phyloP scores from a whole-genome alignment of 2,888 invertebrate genomes.

The Chrysina gloriosa region DNA sequence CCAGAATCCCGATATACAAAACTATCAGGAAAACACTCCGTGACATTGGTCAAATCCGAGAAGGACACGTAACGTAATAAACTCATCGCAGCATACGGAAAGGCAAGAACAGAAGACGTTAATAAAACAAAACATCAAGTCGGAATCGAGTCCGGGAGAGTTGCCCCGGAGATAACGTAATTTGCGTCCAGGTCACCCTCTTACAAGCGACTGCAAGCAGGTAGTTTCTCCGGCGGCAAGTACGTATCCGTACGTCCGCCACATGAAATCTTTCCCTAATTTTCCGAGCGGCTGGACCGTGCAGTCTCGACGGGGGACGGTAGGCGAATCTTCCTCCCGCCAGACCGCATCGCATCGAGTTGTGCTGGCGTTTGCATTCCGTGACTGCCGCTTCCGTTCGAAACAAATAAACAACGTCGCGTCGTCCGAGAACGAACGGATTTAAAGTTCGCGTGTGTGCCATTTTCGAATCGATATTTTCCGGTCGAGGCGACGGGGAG shows the following conservation, averaged over 20 bases:
- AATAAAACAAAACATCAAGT: conserved; percentile 10
- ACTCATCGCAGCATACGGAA: too few relatives aligned
- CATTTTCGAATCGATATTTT: conserved; percentile 25
- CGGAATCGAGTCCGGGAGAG: not conserved
- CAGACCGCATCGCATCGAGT: conserved; percentile 17
- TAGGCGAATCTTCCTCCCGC: not conserved
- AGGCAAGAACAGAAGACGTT: too few relatives aligned
- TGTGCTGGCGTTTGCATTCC: conserved; percentile 43
- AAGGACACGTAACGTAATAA: too few relatives aligned
- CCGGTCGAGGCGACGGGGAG: conserved; percentile 3
- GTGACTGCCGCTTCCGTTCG: conserved; percentile 28
- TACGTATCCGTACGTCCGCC: conserved; percentile 21
- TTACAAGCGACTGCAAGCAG: not conserved
- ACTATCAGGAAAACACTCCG: too few relatives aligned
- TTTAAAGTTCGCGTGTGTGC: conserved; percentile 21
- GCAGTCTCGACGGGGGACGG: conserved; percentile 42
- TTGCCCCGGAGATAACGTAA: conserved; percentile 16
- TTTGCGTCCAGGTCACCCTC: not conserved
- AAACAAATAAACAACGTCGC: conserved; percentile 34
- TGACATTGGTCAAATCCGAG: too few relatives aligned
- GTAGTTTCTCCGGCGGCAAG: conserved; percentile 1
- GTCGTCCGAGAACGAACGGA: not conserved
- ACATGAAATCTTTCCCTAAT: conserved; percentile 49
- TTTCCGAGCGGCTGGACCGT: conserved; percentile 51
- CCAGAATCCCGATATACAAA: too few relatives aligned